Evolutionary conservation across 2,113 vertebrate species (phyloP).

Genomic region (Sapayoa aenigma): DNA sequence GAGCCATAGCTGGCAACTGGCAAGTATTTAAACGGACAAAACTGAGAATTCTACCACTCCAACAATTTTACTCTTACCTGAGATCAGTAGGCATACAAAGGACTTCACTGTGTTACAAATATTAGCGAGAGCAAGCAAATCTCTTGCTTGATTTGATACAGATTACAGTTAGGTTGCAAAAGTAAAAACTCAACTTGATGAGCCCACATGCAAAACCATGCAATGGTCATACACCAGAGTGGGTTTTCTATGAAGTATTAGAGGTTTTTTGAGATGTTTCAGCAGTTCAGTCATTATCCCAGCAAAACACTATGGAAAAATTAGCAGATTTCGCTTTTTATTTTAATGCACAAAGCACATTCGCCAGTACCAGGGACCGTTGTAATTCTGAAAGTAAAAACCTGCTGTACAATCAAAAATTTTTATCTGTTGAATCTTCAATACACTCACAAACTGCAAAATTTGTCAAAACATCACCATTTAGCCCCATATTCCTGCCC

Average conservation of each 20-base stretch:
- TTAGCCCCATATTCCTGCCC: neutral
- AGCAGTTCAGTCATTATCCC: constrained; percentile 51
- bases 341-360: neutral
- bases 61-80: neutral
- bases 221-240: neutral
- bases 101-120: neutral
- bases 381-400: neutral
- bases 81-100: neutral
- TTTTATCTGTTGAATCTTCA: neutral
- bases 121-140: neutral
- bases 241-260: constrained; percentile 33
- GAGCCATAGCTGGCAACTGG: neutral
- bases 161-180: neutral
- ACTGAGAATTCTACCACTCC: neutral
- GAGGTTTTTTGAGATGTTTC: constrained; percentile 52
- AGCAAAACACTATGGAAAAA: constrained; percentile 52
- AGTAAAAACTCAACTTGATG: neutral
- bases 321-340: constrained; percentile 20
- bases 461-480: neutral
- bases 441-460: neutral
- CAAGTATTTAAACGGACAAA: neutral
- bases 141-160: neutral
- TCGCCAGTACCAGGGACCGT: neutral
- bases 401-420: neutral
- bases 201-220: constrained; percentile 20